Evolutionary conservation across 2,797 vertebrate species (phyloP), one percentile per base, ranked within the genome.

Genomic region (Neosilurus hyrtlii): DNA sequence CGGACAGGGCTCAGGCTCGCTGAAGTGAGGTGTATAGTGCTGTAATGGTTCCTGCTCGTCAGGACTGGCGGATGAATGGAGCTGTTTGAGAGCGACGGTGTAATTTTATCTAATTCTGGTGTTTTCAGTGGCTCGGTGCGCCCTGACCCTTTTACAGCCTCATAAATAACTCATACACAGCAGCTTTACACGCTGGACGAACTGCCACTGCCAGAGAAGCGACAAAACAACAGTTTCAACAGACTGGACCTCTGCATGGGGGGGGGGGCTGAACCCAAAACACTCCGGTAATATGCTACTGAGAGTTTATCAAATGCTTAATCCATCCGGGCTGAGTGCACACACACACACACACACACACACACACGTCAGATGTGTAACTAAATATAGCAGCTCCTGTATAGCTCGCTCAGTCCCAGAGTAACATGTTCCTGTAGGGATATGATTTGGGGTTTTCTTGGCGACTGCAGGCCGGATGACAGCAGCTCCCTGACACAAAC

Each of bases 231-330:
- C 11, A 26, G 75, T 72, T 86, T 84, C 78, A 80, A 75, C 71
- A 51, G 15, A 76, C 72, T 67, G 65, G 72, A 49, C 66, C 82
- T 81, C 52, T 74, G 80, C 66, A 68, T 43, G 43, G 14, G n/a
- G 14, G 2, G 6, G 24, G 5, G 26, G 12, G 0, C 43, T 43
- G 43, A 43, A 43, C 35, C 71, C 24, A 1, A 30, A 83, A 83
- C 49, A 49, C 43, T 22, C 18, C 74, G 52, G 6, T 35, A 71
- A 61, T 77, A 57, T 73, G 49, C 74, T 61, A 51, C 54, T 66
- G 15, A 20, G 61, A 20, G 37, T 20, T 59, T 6, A 61, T 70
- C 74, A 26, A 18, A 78, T 11, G 37, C 49, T 70, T 49, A 68
- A 52, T 76, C 43, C 9, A 37, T 35, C 80, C 52, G 37, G 59